A percentile compares a stretch with the other conserved stretches of the same genome.
Conservation (phyloP, 2,113 vertebrate genomes). For the Glareola pratincola region DNA sequence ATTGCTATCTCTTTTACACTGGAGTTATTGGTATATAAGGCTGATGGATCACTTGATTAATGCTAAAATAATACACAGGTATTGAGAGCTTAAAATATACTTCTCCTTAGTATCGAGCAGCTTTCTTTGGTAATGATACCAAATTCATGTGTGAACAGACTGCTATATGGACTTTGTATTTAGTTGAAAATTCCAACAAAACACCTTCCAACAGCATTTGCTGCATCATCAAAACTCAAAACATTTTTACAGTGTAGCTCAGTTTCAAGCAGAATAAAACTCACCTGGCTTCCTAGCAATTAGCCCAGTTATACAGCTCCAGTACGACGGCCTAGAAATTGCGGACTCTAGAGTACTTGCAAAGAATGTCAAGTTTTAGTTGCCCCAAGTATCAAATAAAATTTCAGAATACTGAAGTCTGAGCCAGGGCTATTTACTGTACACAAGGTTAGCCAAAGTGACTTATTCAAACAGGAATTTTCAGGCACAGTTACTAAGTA, state of each 20-base stretch:
- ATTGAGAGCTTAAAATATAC: neutral
- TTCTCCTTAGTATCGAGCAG: neutral
- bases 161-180: neutral
- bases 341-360: neutral
- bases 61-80: neutral
- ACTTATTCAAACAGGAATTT: neutral
- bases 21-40: neutral
- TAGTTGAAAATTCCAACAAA: neutral
- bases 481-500: neutral
- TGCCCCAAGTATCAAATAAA: neutral
- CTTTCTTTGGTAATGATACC: neutral
- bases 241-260: neutral
- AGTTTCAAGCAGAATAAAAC: neutral
- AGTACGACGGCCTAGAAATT: neutral
- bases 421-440: neutral
- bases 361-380: neutral
- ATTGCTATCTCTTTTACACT: neutral
- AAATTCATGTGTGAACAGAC: neutral
- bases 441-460: neutral
- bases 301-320: neutral
- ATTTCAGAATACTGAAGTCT: neutral
- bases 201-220: neutral
- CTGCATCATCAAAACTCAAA: neutral
- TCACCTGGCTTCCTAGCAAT: neutral
- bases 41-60: neutral